Evolutionary conservation across 2,888 invertebrate genomes (phyloP).

Genomic region (Trisateles emortualis): DNA sequence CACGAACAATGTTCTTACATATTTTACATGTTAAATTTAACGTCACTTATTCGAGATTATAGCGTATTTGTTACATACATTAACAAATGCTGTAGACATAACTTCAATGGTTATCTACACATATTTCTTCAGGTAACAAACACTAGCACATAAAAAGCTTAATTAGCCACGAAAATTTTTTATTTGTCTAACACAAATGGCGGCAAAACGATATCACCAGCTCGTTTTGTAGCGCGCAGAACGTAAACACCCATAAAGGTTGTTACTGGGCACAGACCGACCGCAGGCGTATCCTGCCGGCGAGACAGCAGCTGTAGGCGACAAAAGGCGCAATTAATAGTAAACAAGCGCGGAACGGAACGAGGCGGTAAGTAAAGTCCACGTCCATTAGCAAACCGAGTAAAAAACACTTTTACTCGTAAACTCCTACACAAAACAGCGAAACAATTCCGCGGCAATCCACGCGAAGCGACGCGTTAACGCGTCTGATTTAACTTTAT

Average conservation of each 20-base stretch:
- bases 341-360: slow-evolving; percentile 71
- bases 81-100: too few species aligned
- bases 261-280: slow-evolving; percentile 50
- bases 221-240: slow-evolving; percentile 39
- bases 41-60: not conserved
- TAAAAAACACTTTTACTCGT: slow-evolving; percentile 62
- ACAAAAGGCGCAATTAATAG: slow-evolving; percentile 83
- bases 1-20: not conserved
- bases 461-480: slow-evolving; percentile 69
- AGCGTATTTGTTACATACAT: not conserved
- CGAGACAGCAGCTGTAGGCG: slow-evolving; percentile 69
- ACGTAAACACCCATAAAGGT: slow-evolving; percentile 56
- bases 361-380: slow-evolving; percentile 69
- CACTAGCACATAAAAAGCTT: slow-evolving; percentile 26
- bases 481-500: slow-evolving; percentile 75
- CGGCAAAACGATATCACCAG: slow-evolving; percentile 37
- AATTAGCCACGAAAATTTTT: slow-evolving; percentile 23
- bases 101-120: not conserved
- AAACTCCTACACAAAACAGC: slow-evolving; percentile 67
- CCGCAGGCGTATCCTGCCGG: slow-evolving; percentile 50
- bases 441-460: slow-evolving; percentile 73
- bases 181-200: slow-evolving; percentile 39
- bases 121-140: slow-evolving; percentile 12
- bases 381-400: slow-evolving; percentile 70
- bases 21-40: not conserved